Evolutionary conservation across 2,888 invertebrate genomes (phyloP), one percentile per base, ranked within the genome.

Genomic region (Lycocerus yunnanus): DNA sequence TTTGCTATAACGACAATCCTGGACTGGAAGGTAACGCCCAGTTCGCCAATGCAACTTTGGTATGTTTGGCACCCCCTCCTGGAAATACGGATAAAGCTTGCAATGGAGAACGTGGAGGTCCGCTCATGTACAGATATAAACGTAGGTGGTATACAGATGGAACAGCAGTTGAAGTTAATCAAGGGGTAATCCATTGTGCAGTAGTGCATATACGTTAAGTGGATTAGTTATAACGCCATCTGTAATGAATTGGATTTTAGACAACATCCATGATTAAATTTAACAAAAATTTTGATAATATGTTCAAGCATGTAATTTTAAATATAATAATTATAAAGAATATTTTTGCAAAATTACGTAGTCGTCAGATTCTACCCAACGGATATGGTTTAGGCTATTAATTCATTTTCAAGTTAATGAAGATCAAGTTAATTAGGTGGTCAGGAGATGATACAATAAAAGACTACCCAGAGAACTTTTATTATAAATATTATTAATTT

Each of bases 71-170:
- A 9, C 61, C 69, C 0, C n/a, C 65, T 14, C n/a, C 66, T 14
- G 66, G 65, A 10, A 70, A 70, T 59, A 68, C 58, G 6, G 15
- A 24, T 16, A n/a, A 24, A 11, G 73, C 70, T 4, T 75, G 75
- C 15, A 65, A 65, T 68, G 75, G 70, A 10, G 72, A 75, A 6
- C 67, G 63, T 14, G 75, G 75, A 8, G 69, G 72, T 16, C 70
- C 75, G 1, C 66, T 75, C 11, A 73, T 75, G 75, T 75, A 71
- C 15, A 67, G 58, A 3, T n/a, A 70, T 6, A 27, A 13, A 15
- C 13, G 60, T 27, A 72, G 70, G 15, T 75, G 75, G 75, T 75
- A 43, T 65, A 70, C 20, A 1, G 68, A 73, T 14, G 72, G 70
- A 21, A 18, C 66, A 15, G 15, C 70, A 0, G 18, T 75, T 9